These are phyloP conservation scores for Odobenus rosmarus DNA, from an alignment of 2,113 vertebrate species.

Conservation along the genomic window DNA sequence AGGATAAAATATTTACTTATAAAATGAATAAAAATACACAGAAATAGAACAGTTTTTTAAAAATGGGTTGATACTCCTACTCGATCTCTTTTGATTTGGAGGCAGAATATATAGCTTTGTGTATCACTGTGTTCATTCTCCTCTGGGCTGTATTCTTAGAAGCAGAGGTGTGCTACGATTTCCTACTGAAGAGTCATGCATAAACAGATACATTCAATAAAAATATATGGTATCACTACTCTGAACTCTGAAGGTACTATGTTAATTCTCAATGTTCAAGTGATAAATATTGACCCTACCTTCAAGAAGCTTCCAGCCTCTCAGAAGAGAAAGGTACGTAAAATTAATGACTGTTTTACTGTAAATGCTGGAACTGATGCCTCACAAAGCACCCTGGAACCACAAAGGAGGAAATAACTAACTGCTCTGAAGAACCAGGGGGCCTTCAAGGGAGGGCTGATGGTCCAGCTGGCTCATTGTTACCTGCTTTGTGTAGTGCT, in stretches of 20 bases:
- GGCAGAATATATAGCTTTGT: background rate
- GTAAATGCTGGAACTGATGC: background rate
- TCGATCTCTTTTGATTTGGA: background rate
- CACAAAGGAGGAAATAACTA: background rate
- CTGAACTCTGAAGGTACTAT: background rate
- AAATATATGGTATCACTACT: background rate
- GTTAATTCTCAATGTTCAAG: background rate
- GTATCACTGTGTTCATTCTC: background rate
- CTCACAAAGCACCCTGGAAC: background rate
- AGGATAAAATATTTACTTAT: background rate
- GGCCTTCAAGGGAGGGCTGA: background rate
- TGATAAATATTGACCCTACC: background rate
- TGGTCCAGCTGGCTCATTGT: background rate
- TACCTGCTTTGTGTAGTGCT: background rate
- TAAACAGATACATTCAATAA: background rate
- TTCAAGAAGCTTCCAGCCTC: background rate
- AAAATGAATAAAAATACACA: background rate
- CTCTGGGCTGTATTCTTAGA: background rate
- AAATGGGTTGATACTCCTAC: background rate
- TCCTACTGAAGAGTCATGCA: background rate
- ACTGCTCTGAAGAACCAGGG: background rate
- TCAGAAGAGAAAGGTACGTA: background rate
- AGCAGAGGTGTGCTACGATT: background rate
- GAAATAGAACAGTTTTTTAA: background rate
- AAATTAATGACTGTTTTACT: background rate